These are phyloP conservation scores for Aphis craccivora DNA, from an alignment of 1,140 invertebrate species.

Conservation along the genomic window DNA sequence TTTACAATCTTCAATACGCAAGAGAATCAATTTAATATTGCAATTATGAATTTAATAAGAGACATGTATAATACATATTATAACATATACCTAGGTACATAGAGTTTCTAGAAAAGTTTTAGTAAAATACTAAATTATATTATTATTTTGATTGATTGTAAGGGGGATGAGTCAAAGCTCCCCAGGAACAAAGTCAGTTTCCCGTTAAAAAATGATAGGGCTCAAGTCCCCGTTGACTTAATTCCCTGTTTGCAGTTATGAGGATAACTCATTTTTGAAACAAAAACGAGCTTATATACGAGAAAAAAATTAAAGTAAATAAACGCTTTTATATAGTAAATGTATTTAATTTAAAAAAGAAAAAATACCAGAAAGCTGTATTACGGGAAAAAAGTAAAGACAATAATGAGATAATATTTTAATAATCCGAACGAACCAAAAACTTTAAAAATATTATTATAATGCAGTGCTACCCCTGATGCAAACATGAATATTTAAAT, in stretches of 20 bases:
- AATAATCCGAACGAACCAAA: not conserved
- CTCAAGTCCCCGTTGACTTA: not conserved
- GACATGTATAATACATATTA: too few relatives aligned
- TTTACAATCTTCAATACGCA: not conserved
- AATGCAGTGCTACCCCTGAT: not conserved
- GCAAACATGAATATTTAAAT: conserved; percentile 20
- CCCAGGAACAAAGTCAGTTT: not conserved
- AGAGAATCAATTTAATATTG: not conserved
- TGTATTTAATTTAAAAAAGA: conserved; percentile 2
- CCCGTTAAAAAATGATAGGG: not conserved
- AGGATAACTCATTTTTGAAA: not conserved
- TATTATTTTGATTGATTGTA: not conserved
- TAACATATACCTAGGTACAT: not conserved
- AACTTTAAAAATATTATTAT: conserved; percentile 15
- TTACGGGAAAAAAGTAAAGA: not conserved
- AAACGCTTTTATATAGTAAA: not conserved
- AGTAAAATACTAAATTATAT: not conserved
- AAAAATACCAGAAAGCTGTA: not conserved
- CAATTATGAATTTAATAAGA: not conserved
- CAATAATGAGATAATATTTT: conserved; percentile 10
- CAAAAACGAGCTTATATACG: conserved; percentile 12
- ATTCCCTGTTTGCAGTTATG: not conserved
- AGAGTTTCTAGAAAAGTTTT: not conserved
- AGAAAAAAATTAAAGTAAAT: conserved; percentile 9
- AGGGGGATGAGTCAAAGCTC: not conserved